Percentiles rank a stretch among this genome's conserved stretches.
These are phyloP conservation scores for Psephotus haematonotus DNA, from an alignment of 2,113 vertebrate species.

Conservation along the genomic window DNA sequence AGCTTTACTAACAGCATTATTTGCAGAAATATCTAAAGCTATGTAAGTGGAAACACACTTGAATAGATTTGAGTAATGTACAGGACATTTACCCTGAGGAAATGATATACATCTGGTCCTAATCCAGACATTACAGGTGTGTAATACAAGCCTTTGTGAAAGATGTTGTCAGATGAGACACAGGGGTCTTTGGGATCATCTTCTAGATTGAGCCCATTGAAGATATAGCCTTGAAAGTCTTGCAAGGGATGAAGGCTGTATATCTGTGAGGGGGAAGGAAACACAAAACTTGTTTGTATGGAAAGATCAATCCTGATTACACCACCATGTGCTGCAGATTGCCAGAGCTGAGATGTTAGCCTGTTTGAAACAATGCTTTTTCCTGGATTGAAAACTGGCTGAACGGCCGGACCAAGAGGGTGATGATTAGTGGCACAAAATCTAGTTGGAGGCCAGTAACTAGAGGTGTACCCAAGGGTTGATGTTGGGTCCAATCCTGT, in stretches of 20 bases:
- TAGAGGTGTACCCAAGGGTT: background rate
- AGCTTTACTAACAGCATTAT: background rate
- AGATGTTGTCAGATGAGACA: slow-evolving; percentile 60
- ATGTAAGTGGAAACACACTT: background rate
- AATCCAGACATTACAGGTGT: slow-evolving; percentile 52
- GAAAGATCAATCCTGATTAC: background rate
- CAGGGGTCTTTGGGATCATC: slow-evolving; percentile 57
- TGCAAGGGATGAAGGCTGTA: slow-evolving; percentile 73
- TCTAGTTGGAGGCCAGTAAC: background rate
- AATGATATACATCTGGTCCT: slow-evolving; percentile 62
- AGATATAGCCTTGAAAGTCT: slow-evolving; percentile 74
- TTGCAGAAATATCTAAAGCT: background rate
- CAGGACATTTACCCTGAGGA: slow-evolving; percentile 62
- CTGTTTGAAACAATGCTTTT: background rate
- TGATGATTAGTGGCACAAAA: background rate
- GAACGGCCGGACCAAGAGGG: background rate
- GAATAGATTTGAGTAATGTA: background rate
- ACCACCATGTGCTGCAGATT: background rate
- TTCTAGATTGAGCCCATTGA: slow-evolving; percentile 58
- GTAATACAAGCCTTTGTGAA: slow-evolving; percentile 73
- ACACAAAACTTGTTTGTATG: background rate
- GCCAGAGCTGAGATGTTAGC: background rate
- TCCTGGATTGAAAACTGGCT: background rate
- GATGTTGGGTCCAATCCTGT: background rate
- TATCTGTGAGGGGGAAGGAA: slow-evolving; percentile 66